Conservation (phyloP, 2,113 vertebrate species). For the Scatophagus argus region DNA sequence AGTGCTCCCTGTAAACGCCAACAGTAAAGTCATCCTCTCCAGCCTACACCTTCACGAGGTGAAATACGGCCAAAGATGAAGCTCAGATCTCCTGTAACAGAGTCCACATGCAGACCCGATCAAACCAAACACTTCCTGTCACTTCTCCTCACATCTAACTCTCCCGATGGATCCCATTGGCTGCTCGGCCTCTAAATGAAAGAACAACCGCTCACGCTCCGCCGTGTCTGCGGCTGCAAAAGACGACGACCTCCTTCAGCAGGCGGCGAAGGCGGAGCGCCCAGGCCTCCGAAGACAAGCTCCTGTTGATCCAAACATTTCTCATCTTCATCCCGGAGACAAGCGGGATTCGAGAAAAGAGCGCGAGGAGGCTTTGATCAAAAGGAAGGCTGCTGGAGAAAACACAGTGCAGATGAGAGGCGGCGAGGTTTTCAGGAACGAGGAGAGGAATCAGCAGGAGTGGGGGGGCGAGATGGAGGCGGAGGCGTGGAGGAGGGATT, state of each 20-base stretch:
- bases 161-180: slow-evolving; percentile 16
- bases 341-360: not conserved
- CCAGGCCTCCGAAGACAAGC: not conserved
- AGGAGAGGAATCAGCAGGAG: slow-evolving; percentile 27
- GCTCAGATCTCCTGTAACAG: slow-evolving; percentile 22
- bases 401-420: slow-evolving; percentile 21
- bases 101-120: slow-evolving; percentile 40
- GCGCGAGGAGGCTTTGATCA: slow-evolving; percentile 17
- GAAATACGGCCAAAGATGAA: slow-evolving; percentile 30
- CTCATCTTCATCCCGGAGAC: slow-evolving; percentile 42
- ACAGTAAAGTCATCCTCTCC: slow-evolving; percentile 19
- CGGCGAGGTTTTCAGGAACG: slow-evolving; percentile 4
- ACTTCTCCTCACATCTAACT: not conserved
- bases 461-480: not conserved
- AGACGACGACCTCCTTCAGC: not conserved
- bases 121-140: slow-evolving; percentile 12
- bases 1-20: not conserved
- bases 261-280: not conserved
- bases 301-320: slow-evolving; percentile 51
- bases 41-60: slow-evolving; percentile 26
- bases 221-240: slow-evolving; percentile 7
- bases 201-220: not conserved
- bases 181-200: slow-evolving; percentile 26
- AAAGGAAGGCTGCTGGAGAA: slow-evolving; percentile 35
- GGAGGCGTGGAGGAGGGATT: slow-evolving; percentile 8